These are phyloP conservation scores for Tanypteryx hageni DNA, from an alignment of 2,888 invertebrate species.

Conservation along the genomic window DNA sequence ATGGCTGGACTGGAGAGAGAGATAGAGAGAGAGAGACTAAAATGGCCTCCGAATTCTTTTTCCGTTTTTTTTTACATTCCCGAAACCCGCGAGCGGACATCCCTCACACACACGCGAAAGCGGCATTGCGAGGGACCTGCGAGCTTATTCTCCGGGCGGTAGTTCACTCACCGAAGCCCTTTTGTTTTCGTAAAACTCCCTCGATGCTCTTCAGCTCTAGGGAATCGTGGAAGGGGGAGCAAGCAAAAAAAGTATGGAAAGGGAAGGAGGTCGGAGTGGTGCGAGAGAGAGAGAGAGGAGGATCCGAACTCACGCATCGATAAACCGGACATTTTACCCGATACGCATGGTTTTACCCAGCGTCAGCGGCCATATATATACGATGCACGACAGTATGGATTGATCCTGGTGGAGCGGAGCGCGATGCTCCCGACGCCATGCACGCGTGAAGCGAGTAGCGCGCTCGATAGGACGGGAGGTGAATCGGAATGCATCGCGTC, in stretches of 20 bases:
- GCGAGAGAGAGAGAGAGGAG: not conserved
- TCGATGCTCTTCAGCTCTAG: not conserved
- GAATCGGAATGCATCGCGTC: too few species aligned
- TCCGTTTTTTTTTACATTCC: not conserved
- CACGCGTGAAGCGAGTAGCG: too few species aligned
- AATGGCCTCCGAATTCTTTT: not conserved
- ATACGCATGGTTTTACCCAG: not conserved
- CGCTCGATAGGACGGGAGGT: too few species aligned
- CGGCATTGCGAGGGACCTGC: too few species aligned
- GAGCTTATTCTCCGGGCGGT: not conserved
- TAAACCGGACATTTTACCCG: not conserved
- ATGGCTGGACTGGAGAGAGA: not conserved
- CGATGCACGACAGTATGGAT: too few species aligned
- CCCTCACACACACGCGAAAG: not conserved
- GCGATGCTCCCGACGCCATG: too few species aligned
- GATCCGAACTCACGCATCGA: constrained; percentile 9
- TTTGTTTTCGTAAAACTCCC: not conserved
- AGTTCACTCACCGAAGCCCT: not conserved
- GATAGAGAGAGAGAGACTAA: not conserved
- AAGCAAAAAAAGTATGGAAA: too few species aligned
- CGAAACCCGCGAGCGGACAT: not conserved
- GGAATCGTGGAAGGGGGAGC: not conserved
- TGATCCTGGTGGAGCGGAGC: too few species aligned
- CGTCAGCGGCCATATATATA: too few species aligned
- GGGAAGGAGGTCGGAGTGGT: not conserved